These are phyloP conservation scores for Amiota communis DNA, from an alignment of 2,888 invertebrate genomes.

Conservation along the genomic window DNA sequence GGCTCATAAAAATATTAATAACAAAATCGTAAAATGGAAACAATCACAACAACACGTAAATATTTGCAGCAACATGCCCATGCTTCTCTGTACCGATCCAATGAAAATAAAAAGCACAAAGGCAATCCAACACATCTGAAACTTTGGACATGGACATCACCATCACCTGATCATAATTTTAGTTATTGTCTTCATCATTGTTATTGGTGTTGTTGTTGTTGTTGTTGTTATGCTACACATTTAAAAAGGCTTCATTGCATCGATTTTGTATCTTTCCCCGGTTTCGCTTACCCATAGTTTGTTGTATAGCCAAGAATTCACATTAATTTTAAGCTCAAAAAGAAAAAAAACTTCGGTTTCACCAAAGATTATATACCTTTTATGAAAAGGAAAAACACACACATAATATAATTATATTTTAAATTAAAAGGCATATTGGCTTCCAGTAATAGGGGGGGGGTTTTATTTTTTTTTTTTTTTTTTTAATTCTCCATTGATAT, in stretches of 20 bases:
- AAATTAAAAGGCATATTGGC: constrained; percentile 50
- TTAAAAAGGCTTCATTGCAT: neutral
- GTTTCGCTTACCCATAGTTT: neutral
- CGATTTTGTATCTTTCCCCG: neutral
- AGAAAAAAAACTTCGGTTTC: neutral
- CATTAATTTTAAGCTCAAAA: constrained; percentile 58
- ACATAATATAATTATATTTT: neutral
- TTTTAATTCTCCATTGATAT: too few relatives aligned
- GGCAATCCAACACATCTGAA: too few relatives aligned
- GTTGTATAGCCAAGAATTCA: constrained; percentile 55
- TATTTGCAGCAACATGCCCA: too few relatives aligned
- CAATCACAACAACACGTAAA: too few relatives aligned
- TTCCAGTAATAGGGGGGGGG: too few relatives aligned
- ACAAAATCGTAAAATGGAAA: constrained; percentile 34
- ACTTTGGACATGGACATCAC: neutral
- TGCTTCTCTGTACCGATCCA: too few relatives aligned
- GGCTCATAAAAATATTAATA: constrained; percentile 39
- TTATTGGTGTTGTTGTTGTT: neutral
- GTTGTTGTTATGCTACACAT: constrained; percentile 15
- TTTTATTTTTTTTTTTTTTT: too few relatives aligned
- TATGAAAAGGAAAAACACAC: neutral
- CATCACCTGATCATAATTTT: constrained; percentile 14
- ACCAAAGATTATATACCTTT: neutral
- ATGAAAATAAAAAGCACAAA: too few relatives aligned
- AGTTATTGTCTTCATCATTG: neutral